phyloP scores from a whole-genome alignment of 2,797 vertebrate genomes.

The Sebastes melanostomus region DNA sequence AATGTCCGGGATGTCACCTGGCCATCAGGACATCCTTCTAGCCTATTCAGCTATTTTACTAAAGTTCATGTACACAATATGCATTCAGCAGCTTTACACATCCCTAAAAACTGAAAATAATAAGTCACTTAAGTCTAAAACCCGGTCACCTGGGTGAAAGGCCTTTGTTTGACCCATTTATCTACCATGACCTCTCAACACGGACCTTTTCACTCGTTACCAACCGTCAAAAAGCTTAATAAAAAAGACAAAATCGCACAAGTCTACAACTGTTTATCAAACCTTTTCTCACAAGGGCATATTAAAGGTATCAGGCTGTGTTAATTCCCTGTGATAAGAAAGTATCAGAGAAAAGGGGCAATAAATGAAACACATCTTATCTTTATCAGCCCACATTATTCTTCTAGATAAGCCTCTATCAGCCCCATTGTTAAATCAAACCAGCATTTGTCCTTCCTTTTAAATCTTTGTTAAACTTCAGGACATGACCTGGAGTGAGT shows the following conservation, averaged over 20 bases:
- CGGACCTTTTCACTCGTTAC: neutral
- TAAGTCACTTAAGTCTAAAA: neutral
- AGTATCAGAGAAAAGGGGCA: neutral
- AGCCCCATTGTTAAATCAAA: constrained; percentile 17
- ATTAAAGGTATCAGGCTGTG: neutral
- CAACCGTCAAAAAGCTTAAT: neutral
- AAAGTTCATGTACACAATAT: too few species aligned
- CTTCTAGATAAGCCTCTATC: constrained; percentile 23
- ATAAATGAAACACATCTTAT: neutral
- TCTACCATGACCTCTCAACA: neutral
- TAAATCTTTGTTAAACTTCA: neutral
- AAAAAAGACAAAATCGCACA: too few species aligned
- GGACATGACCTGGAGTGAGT: constrained; percentile 30
- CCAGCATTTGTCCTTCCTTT: constrained; percentile 25
- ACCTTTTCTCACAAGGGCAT: constrained; percentile 12
- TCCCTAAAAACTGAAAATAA: neutral
- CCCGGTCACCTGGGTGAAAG: neutral
- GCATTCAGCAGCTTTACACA: neutral
- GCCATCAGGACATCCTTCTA: too few species aligned
- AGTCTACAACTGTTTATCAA: neutral
- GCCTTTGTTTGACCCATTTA: neutral
- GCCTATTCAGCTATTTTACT: neutral
- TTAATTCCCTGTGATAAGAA: neutral
- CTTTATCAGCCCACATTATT: constrained; percentile 1
- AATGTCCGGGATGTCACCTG: too few species aligned